phyloP scores from a whole-genome alignment of 2,797 vertebrate species.

The Linurgus olivaceus region DNA sequence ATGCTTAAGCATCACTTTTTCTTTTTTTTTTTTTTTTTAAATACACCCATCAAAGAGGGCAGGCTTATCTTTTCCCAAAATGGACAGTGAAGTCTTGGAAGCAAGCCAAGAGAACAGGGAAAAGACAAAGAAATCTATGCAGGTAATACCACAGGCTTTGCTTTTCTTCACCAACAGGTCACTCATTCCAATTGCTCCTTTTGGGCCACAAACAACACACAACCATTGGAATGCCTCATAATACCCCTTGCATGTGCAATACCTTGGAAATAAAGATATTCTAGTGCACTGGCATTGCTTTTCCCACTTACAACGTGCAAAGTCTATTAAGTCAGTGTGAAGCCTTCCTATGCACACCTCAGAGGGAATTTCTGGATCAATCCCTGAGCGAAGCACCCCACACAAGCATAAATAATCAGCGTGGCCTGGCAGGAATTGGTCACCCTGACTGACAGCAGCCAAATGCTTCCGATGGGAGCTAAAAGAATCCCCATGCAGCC shows the following conservation, averaged over 20 bases:
- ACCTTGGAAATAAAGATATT: not conserved
- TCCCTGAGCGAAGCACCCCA: not conserved
- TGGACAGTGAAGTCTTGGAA: not conserved
- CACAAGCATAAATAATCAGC: not conserved
- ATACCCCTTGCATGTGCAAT: accelerated
- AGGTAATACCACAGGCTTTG: not conserved
- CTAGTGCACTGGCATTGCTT: not conserved
- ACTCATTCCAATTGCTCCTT: not conserved
- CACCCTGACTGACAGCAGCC: not conserved
- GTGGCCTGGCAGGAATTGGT: not conserved
- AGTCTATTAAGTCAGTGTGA: not conserved
- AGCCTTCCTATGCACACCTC: not conserved
- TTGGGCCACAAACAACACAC: not conserved
- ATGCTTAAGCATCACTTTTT: not conserved
- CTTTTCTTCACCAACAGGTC: not conserved
- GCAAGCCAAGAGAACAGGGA: not conserved
- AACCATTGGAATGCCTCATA: accelerated
- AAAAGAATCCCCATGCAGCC: not conserved
- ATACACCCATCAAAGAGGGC: not conserved
- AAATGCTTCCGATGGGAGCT: not conserved
- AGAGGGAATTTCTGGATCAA: not conserved
- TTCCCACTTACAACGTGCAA: not conserved
- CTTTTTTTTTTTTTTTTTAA: not conserved
- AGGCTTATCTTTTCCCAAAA: not conserved
- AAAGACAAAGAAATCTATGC: not conserved